A percentile compares a stretch with the other conserved stretches of the same genome.
Conservation (phyloP, 2,113 vertebrate species). For the human (Homo sapiens) region DNA sequence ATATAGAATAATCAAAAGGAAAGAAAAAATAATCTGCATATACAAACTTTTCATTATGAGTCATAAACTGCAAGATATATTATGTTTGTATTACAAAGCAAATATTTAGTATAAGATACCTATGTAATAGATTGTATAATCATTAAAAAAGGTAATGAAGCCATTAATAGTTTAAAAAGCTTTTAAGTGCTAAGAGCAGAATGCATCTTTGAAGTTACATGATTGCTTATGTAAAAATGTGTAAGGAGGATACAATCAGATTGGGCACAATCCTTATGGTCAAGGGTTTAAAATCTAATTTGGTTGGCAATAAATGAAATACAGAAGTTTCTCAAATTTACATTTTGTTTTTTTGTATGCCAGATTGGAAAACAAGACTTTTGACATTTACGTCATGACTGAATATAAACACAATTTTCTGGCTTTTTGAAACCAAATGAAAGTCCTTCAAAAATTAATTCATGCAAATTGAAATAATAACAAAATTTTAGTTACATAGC, state of each 20-base stretch:
- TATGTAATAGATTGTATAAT: background rate
- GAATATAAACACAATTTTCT: background rate
- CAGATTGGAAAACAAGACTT: background rate
- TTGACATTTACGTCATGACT: constrained; percentile 26
- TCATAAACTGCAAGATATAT: background rate
- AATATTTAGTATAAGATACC: background rate
- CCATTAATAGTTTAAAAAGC: background rate
- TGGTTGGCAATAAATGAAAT: background rate
- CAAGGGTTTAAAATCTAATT: background rate
- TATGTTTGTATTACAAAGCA: background rate
- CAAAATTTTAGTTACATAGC: background rate
- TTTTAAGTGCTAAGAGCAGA: background rate
- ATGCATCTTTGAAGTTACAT: background rate
- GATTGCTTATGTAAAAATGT: background rate
- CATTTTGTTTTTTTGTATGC: constrained; percentile 6
- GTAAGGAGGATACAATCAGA: background rate
- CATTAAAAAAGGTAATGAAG: background rate
- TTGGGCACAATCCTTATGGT: background rate
- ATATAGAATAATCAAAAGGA: background rate
- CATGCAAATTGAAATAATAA: constrained; percentile 15
- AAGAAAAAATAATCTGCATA: constrained; percentile 15
- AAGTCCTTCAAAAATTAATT: constrained; percentile 33
- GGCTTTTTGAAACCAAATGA: constrained; percentile 29
- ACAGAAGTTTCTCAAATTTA: background rate
- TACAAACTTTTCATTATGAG: background rate